Evolutionary conservation across 1,140 invertebrate species (phyloP), one percentile per base, ranked within the genome.

Genomic region (Coenobita brevimanus): DNA sequence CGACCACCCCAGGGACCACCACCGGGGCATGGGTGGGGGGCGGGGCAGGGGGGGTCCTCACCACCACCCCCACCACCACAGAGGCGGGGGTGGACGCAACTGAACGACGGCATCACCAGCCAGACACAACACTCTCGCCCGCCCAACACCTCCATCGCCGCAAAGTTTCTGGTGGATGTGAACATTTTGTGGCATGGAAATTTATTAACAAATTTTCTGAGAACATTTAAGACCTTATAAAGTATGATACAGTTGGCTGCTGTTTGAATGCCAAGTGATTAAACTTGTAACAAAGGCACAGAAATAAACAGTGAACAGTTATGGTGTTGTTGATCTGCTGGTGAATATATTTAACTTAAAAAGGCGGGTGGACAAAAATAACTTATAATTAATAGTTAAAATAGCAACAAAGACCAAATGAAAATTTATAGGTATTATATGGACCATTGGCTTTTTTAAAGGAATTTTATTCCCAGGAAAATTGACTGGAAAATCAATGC

Each of bases 41-140:
- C 83, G 67, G n/a, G 54, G 76, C 36, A 38, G 60, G 71, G 57
- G 79, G 30, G 78, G 90, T 78, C 80, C 87, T 62, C 88, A 71
- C 10, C 69, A 89, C 50, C 82, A 83, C 38, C 89, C 83, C 41
- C 83, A 87, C 15, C 81, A 82, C 46, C 89, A 89, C 76, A 73
- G 85, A n/a, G 82, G 82, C 21, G 89, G 89, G 10, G 85, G 85
- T 17, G 83, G 84, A 41, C 85, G 67, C 13, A 76, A 46, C 75
- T n/a, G 43, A 75, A 67, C 73, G 83, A 15, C 73, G 83, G 13
- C 83, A 86, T 43, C 75, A 86, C 36, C 82, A 85, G 36, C 78
- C 78, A 67, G 73, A 86, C n/a, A n/a, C n/a, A n/a, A n/a, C n/a
- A n/a, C n/a, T n/a, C n/a, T n/a, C n/a, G n/a, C n/a, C n/a, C n/a